Evolutionary conservation across 1,140 invertebrate genomes (phyloP), one percentile per base, ranked within the genome.

Genomic region (Callitettix versicolor): DNA sequence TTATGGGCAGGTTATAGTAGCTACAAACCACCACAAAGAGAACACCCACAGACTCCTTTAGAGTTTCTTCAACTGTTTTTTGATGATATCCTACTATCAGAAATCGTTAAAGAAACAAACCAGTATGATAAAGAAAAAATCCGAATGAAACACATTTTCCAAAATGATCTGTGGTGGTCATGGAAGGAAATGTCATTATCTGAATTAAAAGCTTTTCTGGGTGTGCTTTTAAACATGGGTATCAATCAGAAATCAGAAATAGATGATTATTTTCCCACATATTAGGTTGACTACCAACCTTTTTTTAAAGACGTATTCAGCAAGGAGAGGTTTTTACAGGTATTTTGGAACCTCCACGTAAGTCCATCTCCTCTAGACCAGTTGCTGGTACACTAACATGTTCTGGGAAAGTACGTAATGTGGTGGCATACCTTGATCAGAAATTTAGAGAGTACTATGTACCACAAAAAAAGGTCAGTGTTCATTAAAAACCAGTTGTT

Each of bases 391-490:
- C 36, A n/a, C 18, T 18, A 36, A 49, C 22, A n/a, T 5, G 21
- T 9, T 51, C 55, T 18, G 21, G 48, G 7, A 42, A 57, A 43
- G 22, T 41, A 4, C 40, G n/a, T 11, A 57, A 46, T 34, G 20
- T 56, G 7, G 26, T 48, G 3, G 3, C 14, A 2, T 56, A 48
- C 33, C 47, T 56, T 2, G 46, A 56, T 17, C 24, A 56, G 2
- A 56, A 56, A 24, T 56, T 48, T 40, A 56, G 15, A 34, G n/a
- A 56, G 43, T 52, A 53, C 40, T 56, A 30, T 50, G 14, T 50
- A 3, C 54, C 54, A 2, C 2, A 24, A 2, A 50, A 56, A 30
- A 4, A 48, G 3, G 24, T 56, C 1, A 26, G 18, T 24, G 18
- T 56, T 20, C 46, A 56, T 56, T 46, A 56, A 30, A 48, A 21